Evolutionary conservation across 2,113 vertebrate genomes (phyloP).

Genomic region (Candoia aspera): DNA sequence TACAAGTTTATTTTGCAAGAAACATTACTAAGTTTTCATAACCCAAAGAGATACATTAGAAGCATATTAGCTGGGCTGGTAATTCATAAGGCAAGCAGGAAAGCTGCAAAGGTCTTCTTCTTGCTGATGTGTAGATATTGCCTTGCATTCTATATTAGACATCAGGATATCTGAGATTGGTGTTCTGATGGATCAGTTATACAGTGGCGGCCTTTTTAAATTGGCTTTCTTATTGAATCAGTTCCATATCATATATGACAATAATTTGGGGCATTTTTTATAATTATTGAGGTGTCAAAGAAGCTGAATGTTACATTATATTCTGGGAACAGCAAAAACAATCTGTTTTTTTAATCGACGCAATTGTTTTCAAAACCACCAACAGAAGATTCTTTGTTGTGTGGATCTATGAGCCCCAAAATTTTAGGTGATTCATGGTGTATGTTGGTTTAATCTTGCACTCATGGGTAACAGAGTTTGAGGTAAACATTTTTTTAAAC

Average conservation of each 20-base stretch:
- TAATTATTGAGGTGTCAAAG: not conserved
- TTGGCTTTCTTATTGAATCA: not conserved
- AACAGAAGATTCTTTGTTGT: not conserved
- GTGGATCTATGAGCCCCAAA: not conserved
- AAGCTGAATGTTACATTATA: too few species aligned
- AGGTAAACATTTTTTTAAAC: not conserved
- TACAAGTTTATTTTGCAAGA: not conserved
- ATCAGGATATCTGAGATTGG: too few species aligned
- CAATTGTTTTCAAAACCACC: not conserved
- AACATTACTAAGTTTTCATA: not conserved
- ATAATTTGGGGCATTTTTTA: not conserved
- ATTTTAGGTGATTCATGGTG: not conserved
- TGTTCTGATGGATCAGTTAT: not conserved
- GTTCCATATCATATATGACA: not conserved
- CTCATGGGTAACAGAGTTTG: not conserved
- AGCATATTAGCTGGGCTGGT: not conserved
- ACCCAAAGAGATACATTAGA: not conserved
- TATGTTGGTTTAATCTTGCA: not conserved
- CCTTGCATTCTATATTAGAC: not conserved
- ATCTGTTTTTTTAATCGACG: not conserved
- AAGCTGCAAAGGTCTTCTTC: not conserved
- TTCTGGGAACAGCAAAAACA: not conserved
- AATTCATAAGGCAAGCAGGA: not conserved
- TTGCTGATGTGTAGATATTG: not conserved
- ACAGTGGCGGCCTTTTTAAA: not conserved